Base-by-base conservation (phyloP, 2,888 invertebrate species). In the Apamea monoglypha region DNA sequence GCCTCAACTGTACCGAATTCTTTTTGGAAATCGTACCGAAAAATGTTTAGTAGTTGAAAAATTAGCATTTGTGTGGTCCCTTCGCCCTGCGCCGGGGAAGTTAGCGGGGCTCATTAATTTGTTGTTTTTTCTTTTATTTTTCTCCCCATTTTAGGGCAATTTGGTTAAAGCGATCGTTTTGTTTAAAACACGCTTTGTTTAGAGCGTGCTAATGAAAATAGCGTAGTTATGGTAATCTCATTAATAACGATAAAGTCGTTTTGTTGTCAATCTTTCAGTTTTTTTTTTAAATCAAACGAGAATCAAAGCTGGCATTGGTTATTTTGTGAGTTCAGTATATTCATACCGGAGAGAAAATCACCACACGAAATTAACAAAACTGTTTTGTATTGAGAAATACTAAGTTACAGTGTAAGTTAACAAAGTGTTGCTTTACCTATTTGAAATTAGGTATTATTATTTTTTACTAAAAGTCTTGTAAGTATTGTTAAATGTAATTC, bases 31-130 rank as follows among this genome's bases (percentile, higher is more conserved):
- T 91, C 89, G 90, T 89, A 90, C 91, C 92, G 92, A 93, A 94
- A 94, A 95, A 94, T 94, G 94, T 94, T 94, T 94, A 94, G 94
- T 94, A 91, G 93, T 92, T 90, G 87, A 91, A 85, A 90, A 94
- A 95, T 95, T 95, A 90, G 93, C 95, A 95, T 95, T 93, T 91
- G 91, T 92, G 91, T 92, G 92, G 91, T 90, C 91, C 92, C 89
- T 86, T 78, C 81, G 78, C 76, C 71, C 78, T 64, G 63, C 2
- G 29, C 16, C 74, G 80, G 74, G 88, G 82, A 87, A 87, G 89
- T 84, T 89, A 83, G 85, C 82, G 81, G 79, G 86, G 82, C 85
- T 85, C 92, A 89, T 92, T 92, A 89, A 92, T 92, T 92, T 92
- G 92, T 92, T 88, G 86, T 86, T 91, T 91, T 91, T 89, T 86